These are phyloP conservation scores for Cyprinodon tularosa DNA, from an alignment of 2,113 vertebrate genomes.

Conservation along the genomic window DNA sequence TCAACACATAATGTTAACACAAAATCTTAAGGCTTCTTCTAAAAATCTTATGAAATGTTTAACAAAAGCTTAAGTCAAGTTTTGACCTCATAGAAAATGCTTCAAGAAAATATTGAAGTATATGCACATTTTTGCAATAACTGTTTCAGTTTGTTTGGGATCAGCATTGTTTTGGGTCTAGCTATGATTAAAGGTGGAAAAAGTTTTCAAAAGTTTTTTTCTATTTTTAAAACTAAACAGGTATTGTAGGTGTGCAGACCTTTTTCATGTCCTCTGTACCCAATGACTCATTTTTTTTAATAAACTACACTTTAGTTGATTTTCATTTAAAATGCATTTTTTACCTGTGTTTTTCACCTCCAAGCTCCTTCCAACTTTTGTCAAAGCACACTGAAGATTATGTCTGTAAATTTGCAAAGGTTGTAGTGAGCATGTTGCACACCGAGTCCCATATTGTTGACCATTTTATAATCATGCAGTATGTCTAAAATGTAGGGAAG, in stretches of 20 bases:
- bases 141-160: not conserved
- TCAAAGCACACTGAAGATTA: conserved; percentile 59
- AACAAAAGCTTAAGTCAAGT: not conserved
- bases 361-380: conserved; percentile 43
- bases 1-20: not conserved
- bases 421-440: conserved; percentile 35
- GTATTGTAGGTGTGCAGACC: not conserved
- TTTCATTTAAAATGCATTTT: conserved; percentile 16
- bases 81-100: not conserved
- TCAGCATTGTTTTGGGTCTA: not conserved
- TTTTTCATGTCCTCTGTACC: not conserved
- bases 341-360: conserved; percentile 34
- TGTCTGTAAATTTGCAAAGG: conserved; percentile 68
- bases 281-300: not conserved
- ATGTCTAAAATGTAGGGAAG: conserved; percentile 10
- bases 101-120: not conserved
- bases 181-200: not conserved
- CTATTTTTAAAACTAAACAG: not conserved
- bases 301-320: not conserved
- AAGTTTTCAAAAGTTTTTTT: not conserved
- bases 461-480: not conserved
- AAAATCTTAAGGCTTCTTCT: not conserved
- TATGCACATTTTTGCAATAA: not conserved
- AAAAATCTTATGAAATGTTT: not conserved
- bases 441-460: not conserved